These are phyloP conservation scores for Chroicocephalus ridibundus DNA, from an alignment of 2,113 vertebrate species.

Conservation along the genomic window DNA sequence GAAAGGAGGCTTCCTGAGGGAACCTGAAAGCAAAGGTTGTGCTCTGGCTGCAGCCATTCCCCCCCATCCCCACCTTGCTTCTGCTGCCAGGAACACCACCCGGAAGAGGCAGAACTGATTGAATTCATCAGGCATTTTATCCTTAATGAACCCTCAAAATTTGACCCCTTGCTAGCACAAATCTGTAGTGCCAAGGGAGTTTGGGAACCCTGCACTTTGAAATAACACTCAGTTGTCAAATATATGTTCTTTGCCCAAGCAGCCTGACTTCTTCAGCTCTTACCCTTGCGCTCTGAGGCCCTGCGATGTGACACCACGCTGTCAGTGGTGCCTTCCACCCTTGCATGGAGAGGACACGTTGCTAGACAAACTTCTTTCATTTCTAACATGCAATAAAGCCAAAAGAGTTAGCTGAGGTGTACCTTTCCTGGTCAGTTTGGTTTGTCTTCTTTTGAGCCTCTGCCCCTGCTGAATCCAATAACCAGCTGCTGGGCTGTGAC, in stretches of 20 bases:
- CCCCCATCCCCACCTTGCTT: not conserved
- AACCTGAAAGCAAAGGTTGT: not conserved
- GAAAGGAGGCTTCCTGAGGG: not conserved
- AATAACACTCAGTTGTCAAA: not conserved
- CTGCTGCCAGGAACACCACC: not conserved
- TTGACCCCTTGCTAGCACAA: not conserved
- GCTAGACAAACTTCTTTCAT: not conserved
- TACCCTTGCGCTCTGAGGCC: not conserved
- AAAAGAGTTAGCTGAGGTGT: not conserved
- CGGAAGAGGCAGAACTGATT: not conserved
- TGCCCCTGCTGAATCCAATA: not conserved
- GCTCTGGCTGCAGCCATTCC: not conserved
- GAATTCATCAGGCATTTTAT: not conserved
- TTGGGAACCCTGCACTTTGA: not conserved
- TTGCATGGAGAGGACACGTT: fast-evolving
- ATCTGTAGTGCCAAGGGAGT: not conserved
- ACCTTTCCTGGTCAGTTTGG: not conserved
- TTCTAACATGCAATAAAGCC: not conserved
- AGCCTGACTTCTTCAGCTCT: not conserved
- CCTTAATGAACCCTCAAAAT: not conserved
- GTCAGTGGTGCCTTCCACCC: not conserved
- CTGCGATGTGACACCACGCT: fast-evolving
- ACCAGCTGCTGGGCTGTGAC: not conserved
- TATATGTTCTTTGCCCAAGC: not conserved
- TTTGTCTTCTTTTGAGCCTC: not conserved